Base-by-base conservation (phyloP, 2,113 vertebrate genomes). In the Centropristis striata region DNA sequence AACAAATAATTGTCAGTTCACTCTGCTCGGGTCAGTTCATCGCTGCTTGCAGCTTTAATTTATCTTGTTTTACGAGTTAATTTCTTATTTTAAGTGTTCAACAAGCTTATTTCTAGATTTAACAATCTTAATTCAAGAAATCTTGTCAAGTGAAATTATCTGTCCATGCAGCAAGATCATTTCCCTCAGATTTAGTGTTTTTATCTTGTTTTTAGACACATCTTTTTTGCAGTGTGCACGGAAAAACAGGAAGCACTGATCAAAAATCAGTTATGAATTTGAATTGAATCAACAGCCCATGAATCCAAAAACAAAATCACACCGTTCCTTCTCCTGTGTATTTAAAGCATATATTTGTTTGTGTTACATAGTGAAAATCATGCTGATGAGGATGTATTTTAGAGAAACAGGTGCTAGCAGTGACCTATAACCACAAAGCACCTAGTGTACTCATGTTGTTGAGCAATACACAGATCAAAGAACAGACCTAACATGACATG, bases 371-470 rank as follows among this genome's bases (percentile, higher is more conserved):
- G 12, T 53, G 8, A 59, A 37, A 23, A 21, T 15, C 18, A 36
- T 9, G 37, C 18, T 53, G 44, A 42, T 39, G 54, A 53, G 54
- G 20, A 37, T 18, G 27, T 37, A 37, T 54, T 71, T 47, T 42
- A 47, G 63, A 60, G 23, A 73, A 32, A 3, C 67, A 65, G 41
- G n/a, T 66, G 53, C 73, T 77, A 12, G 11, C 13, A 12, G 32
- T 41, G 60, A 58, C 44, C 36, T 67, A 44, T 66, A 44, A 58
- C 59, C 23, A 59, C 77, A 72, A 66, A 8, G 53, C 44, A 51
- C 10, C 60, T 5, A 18, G 23, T 73, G 55, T 42, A 15, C 0
- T 41, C 41, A 39, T 58, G 50, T 21, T 28, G 47, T 47, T 46
- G 46, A 21, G 75, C 6, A 50, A 51, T 6, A 20, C 9, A 11